Conservation (phyloP, 2,113 vertebrate species). For the Oreotragus oreotragus region DNA sequence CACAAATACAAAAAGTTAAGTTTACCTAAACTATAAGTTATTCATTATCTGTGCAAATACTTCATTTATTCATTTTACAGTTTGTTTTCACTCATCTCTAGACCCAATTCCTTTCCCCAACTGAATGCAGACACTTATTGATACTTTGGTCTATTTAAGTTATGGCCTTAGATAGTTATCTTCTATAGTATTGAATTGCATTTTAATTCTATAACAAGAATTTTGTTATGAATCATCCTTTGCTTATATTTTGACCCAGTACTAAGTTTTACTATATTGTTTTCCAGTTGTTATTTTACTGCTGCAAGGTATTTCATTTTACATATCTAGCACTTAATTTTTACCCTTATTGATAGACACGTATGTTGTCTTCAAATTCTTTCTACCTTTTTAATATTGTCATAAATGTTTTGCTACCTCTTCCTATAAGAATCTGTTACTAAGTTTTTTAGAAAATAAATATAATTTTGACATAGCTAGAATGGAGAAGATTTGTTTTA, state of each 20-base stretch:
- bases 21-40: not conserved
- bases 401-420: not conserved
- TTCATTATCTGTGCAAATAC: not conserved
- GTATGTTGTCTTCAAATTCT: not conserved
- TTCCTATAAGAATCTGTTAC: not conserved
- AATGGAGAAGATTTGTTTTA: not conserved
- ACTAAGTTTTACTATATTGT: not conserved
- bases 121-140: not conserved
- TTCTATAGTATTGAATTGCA: not conserved
- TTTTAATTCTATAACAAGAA: not conserved
- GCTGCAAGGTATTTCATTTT: not conserved
- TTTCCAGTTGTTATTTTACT: not conserved
- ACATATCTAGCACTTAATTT: not conserved
- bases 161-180: not conserved
- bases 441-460: not conserved
- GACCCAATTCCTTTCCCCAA: not conserved
- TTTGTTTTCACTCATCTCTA: not conserved
- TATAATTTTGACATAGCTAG: not conserved
- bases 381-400: not conserved
- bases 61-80: not conserved
- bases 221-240: not conserved
- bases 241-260: not conserved
- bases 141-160: not conserved
- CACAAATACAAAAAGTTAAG: not conserved
- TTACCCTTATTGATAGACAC: not conserved